Evolutionary conservation across 2,888 invertebrate species (phyloP).

Genomic region (Hirtodrosophila alboralis): DNA sequence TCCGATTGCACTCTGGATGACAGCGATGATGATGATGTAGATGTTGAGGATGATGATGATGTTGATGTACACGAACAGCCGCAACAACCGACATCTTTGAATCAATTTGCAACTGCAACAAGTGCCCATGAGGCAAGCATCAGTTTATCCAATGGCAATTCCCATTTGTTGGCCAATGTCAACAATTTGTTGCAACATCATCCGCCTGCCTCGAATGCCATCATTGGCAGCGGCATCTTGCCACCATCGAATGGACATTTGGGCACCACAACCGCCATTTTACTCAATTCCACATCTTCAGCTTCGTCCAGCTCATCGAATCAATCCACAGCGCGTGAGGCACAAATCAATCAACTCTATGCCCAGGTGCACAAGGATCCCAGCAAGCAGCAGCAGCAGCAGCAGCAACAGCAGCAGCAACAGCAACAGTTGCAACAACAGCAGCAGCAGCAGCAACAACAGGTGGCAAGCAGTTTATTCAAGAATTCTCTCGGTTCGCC

Average conservation of each 20-base stretch:
- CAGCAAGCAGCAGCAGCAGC: conserved; percentile 74
- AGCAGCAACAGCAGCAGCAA: conserved; percentile 42
- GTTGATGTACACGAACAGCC: conserved; percentile 75
- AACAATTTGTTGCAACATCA: conserved; percentile 80
- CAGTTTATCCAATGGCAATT: conserved; percentile 84
- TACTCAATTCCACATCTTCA: conserved; percentile 78
- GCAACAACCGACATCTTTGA: too few relatives aligned
- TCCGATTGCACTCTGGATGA: conserved; percentile 81
- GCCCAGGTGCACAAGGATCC: conserved; percentile 86
- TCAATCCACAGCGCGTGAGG: conserved; percentile 80
- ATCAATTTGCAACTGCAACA: too few relatives aligned
- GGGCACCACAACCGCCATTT: conserved; percentile 81
- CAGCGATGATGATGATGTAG: conserved; percentile 80
- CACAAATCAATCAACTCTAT: conserved; percentile 84
- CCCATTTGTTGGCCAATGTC: conserved; percentile 85
- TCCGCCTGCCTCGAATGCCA: conserved; percentile 60
- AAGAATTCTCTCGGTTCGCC: conserved; percentile 78
- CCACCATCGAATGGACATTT: conserved; percentile 63
- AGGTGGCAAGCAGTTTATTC: conserved; percentile 80
- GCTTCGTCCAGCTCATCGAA: conserved; percentile 73
- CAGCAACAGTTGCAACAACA: conserved; percentile 36
- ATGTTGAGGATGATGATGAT: conserved; percentile 54
- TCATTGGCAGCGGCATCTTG: conserved; percentile 29
- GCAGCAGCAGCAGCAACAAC: too few relatives aligned
- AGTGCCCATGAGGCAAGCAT: too few relatives aligned